These are phyloP conservation scores for Cheilosia impressa DNA, from an alignment of 2,888 invertebrate genomes.

Conservation along the genomic window DNA sequence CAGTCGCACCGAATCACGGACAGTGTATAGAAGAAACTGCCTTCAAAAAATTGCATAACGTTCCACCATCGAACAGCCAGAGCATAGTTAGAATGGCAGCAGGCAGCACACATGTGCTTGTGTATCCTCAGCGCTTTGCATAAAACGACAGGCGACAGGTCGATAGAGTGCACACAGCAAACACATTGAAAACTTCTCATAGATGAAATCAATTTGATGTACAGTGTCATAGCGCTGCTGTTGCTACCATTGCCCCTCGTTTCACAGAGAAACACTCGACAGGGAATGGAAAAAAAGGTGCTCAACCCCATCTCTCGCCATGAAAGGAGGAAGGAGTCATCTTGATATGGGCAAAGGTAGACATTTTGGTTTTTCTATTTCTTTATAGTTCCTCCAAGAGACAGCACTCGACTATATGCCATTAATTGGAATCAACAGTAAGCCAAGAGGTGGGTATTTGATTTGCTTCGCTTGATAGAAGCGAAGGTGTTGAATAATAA, in stretches of 20 bases:
- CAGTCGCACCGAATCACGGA: constrained; percentile 72
- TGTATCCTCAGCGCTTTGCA: constrained; percentile 46
- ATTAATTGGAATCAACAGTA: constrained; percentile 70
- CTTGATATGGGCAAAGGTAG: constrained; percentile 68
- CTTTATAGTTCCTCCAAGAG: constrained; percentile 15
- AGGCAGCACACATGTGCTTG: constrained; percentile 39
- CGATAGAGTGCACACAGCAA: constrained; percentile 64
- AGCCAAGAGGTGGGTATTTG: constrained; percentile 48
- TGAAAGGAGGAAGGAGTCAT: constrained; percentile 71
- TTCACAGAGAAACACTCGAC: constrained; percentile 4
- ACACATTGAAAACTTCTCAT: constrained; percentile 74
- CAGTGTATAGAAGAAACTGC: constrained; percentile 50
- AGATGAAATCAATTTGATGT: constrained; percentile 76
- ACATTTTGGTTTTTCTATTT: constrained; percentile 47
- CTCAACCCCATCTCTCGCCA: constrained; percentile 54
- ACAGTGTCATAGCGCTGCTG: constrained; percentile 73
- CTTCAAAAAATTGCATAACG: constrained; percentile 70
- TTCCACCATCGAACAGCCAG: constrained; percentile 19
- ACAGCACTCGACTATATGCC: constrained; percentile 26
- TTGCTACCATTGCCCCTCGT: constrained; percentile 23
- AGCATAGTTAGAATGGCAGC: constrained; percentile 29
- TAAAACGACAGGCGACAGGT: constrained; percentile 74
- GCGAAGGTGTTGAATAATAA: constrained; percentile 74
- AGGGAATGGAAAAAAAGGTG: constrained; percentile 14
- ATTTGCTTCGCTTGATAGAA: constrained; percentile 54